Conservation (phyloP, 1,140 invertebrate genomes). For the Eupristina koningsbergeri region DNA sequence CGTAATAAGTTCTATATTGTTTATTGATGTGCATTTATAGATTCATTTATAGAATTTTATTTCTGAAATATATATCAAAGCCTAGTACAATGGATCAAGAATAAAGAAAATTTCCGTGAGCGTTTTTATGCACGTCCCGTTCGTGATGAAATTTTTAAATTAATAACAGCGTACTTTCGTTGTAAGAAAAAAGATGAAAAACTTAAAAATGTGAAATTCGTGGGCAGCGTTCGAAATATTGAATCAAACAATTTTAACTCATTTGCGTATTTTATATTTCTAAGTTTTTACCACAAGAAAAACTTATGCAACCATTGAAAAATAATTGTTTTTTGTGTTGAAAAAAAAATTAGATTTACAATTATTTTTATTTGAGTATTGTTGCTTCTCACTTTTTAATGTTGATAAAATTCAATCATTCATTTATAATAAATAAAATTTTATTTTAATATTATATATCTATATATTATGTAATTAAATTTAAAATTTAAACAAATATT, state of each 20-base stretch:
- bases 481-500: too few relatives aligned
- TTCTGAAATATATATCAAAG: neutral
- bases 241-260: neutral
- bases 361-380: too few relatives aligned
- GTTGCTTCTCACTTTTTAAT: too few relatives aligned
- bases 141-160: neutral
- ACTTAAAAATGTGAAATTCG: neutral
- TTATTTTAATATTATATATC: too few relatives aligned
- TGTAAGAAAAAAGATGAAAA: neutral
- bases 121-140: neutral
- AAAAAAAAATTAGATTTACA: too few relatives aligned
- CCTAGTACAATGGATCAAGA: conserved; percentile 10
- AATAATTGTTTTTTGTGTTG: too few relatives aligned
- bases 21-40: neutral
- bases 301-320: neutral
- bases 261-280: neutral
- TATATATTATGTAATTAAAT: too few relatives aligned
- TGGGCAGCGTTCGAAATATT: neutral
- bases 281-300: neutral
- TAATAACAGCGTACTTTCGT: neutral
- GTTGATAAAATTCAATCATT: too few relatives aligned
- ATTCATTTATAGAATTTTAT: neutral
- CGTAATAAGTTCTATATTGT: neutral
- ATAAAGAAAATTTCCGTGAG: conserved; percentile 20
- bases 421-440: too few relatives aligned